Percentiles rank a stretch among this genome's conserved stretches.
Conservation (phyloP, 2,797 vertebrate species). For the Thalassophryne amazonica region DNA sequence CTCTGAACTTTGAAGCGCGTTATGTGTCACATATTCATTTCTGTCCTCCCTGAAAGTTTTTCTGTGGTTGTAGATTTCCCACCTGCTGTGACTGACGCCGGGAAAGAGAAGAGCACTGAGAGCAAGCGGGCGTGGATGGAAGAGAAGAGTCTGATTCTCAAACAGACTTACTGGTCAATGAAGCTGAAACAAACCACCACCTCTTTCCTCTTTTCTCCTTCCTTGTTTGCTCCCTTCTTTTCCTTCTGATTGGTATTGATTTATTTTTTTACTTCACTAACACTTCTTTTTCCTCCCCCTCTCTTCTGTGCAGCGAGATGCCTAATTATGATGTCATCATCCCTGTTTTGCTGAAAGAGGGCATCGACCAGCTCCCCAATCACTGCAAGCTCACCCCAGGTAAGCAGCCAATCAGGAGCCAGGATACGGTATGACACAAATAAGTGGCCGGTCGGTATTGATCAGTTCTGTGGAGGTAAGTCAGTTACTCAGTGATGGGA, state of each 20-base stretch:
- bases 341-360: constrained; percentile 83
- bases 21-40: constrained; percentile 38
- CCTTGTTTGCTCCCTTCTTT: constrained; percentile 25
- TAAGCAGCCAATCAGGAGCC: constrained; percentile 51
- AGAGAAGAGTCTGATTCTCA: constrained; percentile 81
- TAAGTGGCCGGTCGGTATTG: constrained; percentile 32
- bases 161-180: constrained; percentile 89
- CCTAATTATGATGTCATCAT: constrained; percentile 87
- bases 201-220: constrained; percentile 25
- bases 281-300: neutral
- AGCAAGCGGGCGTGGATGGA: constrained; percentile 84
- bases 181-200: constrained; percentile 23
- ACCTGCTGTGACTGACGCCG: constrained; percentile 80
- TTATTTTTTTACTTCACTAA: constrained; percentile 5
- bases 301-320: constrained; percentile 77
- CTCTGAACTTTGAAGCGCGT: constrained; percentile 24
- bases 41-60: neutral
- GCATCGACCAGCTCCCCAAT: constrained; percentile 85
- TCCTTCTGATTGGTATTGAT: constrained; percentile 45
- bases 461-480: constrained; percentile 37
- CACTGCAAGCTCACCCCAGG: constrained; percentile 91
- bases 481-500: no score
- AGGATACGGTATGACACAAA: neutral
- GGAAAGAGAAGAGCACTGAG: constrained; percentile 84
- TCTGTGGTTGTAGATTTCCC: constrained; percentile 72